Conservation (phyloP, 1,140 invertebrate genomes). For the Lanistes nyassanus region DNA sequence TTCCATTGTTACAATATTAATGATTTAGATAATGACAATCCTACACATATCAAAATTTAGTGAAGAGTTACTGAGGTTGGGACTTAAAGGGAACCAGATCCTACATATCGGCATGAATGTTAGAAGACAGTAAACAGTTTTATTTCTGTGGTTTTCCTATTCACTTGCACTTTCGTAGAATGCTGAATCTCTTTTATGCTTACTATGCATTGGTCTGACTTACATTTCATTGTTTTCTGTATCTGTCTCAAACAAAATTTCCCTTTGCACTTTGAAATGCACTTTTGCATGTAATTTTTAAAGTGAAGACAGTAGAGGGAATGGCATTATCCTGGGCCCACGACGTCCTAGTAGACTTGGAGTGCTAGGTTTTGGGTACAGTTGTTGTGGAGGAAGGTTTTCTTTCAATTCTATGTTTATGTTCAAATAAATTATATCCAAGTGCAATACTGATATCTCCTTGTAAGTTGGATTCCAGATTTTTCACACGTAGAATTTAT, state of each 20-base stretch:
- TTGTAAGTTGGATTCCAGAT: not conserved
- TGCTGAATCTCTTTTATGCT: not conserved
- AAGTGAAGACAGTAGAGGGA: too few species aligned
- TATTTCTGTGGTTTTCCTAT: not conserved
- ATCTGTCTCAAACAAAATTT: not conserved
- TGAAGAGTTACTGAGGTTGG: too few species aligned
- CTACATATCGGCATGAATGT: not conserved
- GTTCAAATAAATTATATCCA: not conserved
- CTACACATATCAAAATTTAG: too few species aligned
- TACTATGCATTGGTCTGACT: not conserved
- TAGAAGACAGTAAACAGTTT: not conserved
- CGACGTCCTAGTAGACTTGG: too few species aligned
- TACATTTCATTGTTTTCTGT: not conserved
- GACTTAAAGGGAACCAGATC: too few species aligned
- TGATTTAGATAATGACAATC: too few species aligned
- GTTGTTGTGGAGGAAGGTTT: not conserved
- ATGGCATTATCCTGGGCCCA: too few species aligned
- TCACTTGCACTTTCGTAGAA: not conserved
- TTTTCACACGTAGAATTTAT: not conserved
- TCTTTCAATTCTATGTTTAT: not conserved
- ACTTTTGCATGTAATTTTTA: not conserved
- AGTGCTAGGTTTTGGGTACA: not conserved
- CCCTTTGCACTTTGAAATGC: not conserved
- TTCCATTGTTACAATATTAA: not conserved
- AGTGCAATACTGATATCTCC: not conserved